Evolutionary conservation across 1,140 invertebrate genomes (phyloP).

Genomic region (Lepidurus couesii): DNA sequence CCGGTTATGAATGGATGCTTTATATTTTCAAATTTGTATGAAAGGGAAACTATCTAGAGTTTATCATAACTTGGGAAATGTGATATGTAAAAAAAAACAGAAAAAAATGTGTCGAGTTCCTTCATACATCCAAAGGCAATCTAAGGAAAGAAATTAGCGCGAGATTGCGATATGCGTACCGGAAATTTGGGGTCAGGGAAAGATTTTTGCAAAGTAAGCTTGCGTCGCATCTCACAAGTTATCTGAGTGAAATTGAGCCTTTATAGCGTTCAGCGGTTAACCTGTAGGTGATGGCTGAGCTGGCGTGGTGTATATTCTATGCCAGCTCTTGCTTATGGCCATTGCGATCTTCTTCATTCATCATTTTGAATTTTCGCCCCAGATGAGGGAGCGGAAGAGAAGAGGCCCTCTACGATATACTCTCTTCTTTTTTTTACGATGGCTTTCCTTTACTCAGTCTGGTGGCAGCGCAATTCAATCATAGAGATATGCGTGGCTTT

Average conservation of each 20-base stretch:
- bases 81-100: not conserved
- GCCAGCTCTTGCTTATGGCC: not conserved
- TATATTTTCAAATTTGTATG: not conserved
- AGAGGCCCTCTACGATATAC: slow-evolving; percentile 13
- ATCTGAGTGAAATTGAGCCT: not conserved
- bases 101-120: too few species aligned
- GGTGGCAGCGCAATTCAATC: slow-evolving; percentile 17
- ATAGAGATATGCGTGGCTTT: slow-evolving; percentile 22
- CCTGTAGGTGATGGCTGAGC: not conserved
- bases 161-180: not conserved
- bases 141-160: too few species aligned
- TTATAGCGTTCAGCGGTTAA: not conserved
- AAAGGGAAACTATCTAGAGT: not conserved
- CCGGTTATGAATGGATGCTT: not conserved
- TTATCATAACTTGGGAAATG: not conserved
- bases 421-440: slow-evolving; percentile 16
- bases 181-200: not conserved
- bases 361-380: not conserved
- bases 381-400: not conserved
- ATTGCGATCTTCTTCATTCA: not conserved
- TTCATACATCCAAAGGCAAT: too few species aligned
- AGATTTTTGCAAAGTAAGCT: not conserved
- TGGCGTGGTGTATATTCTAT: not conserved
- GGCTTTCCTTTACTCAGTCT: slow-evolving; percentile 18
- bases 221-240: not conserved